A percentile compares a stretch with the other conserved stretches of the same genome.
Evolutionary conservation across 2,113 vertebrate genomes (phyloP).

Genomic region (Cyanoliseus patagonus): DNA sequence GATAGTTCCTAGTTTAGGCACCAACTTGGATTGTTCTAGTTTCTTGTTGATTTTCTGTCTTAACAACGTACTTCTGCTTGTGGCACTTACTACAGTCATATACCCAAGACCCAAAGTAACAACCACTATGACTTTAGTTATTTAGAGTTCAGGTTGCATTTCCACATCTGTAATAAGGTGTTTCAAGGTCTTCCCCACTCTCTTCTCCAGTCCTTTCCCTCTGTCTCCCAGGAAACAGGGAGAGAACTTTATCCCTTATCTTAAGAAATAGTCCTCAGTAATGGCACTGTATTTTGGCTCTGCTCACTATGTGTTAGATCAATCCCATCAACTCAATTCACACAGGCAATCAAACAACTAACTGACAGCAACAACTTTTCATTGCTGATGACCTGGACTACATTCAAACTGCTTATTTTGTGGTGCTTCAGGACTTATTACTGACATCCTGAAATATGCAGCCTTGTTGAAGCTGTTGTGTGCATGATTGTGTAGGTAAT

Average conservation of each 20-base stretch:
- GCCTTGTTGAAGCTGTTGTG: neutral
- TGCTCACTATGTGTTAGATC: fast-evolving
- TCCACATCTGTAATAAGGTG: neutral
- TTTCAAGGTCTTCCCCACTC: neutral
- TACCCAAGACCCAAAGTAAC: neutral
- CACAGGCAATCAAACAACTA: neutral
- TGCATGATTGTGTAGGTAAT: neutral
- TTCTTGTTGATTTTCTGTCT: neutral
- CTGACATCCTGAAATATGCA: neutral
- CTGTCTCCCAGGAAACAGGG: neutral
- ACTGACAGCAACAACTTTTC: neutral
- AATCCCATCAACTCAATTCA: neutral
- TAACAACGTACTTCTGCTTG: fast-evolving
- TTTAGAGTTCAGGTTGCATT: neutral
- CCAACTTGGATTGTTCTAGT: neutral
- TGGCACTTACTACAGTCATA: too few relatives aligned
- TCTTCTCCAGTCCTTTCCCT: neutral
- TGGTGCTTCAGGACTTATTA: neutral
- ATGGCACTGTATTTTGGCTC: neutral
- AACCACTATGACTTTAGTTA: neutral
- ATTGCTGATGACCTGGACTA: neutral
- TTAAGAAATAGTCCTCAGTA: neutral
- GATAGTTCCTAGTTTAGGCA: neutral
- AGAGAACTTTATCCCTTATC: neutral
- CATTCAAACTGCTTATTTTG: neutral